A percentile compares a stretch with the other conserved stretches of the same genome.
Conservation (phyloP, 2,113 vertebrate species). For the Percina caprodes region DNA sequence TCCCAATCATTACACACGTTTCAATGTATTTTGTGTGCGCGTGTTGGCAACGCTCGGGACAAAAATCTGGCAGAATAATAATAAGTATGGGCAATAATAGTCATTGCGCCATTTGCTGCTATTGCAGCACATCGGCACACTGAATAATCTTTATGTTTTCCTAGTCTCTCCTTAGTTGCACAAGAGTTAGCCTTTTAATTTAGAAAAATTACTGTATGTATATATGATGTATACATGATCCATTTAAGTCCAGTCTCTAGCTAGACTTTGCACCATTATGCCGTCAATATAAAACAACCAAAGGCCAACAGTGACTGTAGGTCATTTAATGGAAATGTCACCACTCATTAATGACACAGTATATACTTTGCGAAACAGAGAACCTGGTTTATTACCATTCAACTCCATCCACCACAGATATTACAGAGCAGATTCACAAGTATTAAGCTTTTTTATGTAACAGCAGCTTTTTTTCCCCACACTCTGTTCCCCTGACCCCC, state of each 20-base stretch:
- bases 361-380: constrained; percentile 83
- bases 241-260: background rate
- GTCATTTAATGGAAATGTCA: background rate
- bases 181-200: background rate
- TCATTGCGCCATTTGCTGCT: too few relatives aligned
- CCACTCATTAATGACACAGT: constrained; percentile 51
- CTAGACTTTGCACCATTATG: background rate
- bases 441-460: constrained; percentile 84
- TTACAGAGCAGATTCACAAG: constrained; percentile 87
- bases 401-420: constrained; percentile 87
- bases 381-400: constrained; percentile 88
- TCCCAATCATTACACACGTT: too few relatives aligned
- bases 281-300: background rate
- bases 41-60: too few relatives aligned
- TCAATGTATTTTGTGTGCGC: too few relatives aligned
- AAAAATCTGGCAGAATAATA: too few relatives aligned
- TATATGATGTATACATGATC: background rate
- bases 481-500: constrained; percentile 52
- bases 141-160: background rate
- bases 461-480: constrained; percentile 80
- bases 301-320: background rate
- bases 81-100: too few relatives aligned
- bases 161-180: background rate
- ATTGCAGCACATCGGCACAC: too few relatives aligned
- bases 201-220: background rate